Evolutionary conservation across 2,797 vertebrate genomes (phyloP), one percentile per base, ranked within the genome.

Genomic region (Macropodus opercularis): DNA sequence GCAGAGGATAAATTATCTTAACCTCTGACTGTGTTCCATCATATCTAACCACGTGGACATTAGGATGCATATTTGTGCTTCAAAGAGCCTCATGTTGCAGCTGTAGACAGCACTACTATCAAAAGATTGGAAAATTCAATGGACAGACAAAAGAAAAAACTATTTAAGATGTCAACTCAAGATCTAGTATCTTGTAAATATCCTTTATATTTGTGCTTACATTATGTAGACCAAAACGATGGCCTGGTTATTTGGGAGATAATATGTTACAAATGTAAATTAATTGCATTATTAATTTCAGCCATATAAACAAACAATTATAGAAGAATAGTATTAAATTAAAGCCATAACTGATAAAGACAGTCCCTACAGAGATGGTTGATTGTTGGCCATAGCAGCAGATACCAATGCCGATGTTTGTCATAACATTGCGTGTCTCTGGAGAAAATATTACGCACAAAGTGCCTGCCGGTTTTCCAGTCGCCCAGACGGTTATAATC

Each of bases 401-500:
- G 36, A 6, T 26, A 35, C 5, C 6, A 36, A 11, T 15, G 34
- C 1, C 34, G 9, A 61, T 24, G 39, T 26, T 14, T 42, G 12
- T 35, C 18, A 41, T 32, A 22, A 49, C 26, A 27, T 12, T 17
- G 27, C 15, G 24, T 17, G 46, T 18, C 31, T 63, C 31, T 46
- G 21, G 17, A 38, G 11, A 13, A 53, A 55, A 72, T 52, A 66
- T 34, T 2, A 56, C 21, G 65, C 10, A 57, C 46, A 57, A 39
- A 17, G 7, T 42, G 47, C 46, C 29, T 53, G 63, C 12, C 29
- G 42, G 69, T 75, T 77, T 57, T 77, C 40, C 70, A 57, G 72
- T 35, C 51, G n/a, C 35, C 75, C 83, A 87, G 86, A 91, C 86
- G 59, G 73, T 67, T 76, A 64, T 90, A 89, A 90, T 88, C 88